Conservation (phyloP, 2,113 vertebrate genomes). For the pig (Sus scrofa) region DNA sequence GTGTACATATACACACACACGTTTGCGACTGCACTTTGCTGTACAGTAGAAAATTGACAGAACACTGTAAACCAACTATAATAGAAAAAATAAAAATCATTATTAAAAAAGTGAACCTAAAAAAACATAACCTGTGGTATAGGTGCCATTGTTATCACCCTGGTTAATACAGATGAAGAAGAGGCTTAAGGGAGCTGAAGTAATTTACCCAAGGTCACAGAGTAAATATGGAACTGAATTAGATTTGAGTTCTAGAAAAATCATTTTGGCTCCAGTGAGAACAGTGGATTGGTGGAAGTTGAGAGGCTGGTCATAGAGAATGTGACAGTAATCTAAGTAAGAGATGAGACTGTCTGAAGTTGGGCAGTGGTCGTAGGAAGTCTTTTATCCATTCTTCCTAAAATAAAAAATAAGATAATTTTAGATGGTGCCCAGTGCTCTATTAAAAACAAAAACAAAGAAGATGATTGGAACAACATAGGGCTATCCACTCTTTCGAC, state of each 20-base stretch:
- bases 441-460: background rate
- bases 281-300: background rate
- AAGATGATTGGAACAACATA: background rate
- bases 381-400: background rate
- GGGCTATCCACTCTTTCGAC: background rate
- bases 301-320: background rate
- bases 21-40: too few species aligned
- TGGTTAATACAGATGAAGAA: constrained; percentile 7
- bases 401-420: background rate
- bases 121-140: background rate
- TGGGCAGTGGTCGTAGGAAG: background rate
- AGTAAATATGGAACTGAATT: background rate
- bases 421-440: background rate
- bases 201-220: background rate
- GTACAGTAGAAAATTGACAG: too few species aligned
- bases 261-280: background rate
- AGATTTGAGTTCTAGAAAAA: background rate
- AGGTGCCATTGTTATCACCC: background rate
- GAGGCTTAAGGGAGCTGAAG: background rate
- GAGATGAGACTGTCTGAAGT: background rate
- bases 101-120: too few species aligned
- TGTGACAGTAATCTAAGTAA: background rate
- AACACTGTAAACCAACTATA: too few species aligned
- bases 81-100: too few species aligned
- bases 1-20: too few species aligned